These are phyloP conservation scores for Leucophenga varia DNA, from an alignment of 1,140 invertebrate species.

Conservation along the genomic window DNA sequence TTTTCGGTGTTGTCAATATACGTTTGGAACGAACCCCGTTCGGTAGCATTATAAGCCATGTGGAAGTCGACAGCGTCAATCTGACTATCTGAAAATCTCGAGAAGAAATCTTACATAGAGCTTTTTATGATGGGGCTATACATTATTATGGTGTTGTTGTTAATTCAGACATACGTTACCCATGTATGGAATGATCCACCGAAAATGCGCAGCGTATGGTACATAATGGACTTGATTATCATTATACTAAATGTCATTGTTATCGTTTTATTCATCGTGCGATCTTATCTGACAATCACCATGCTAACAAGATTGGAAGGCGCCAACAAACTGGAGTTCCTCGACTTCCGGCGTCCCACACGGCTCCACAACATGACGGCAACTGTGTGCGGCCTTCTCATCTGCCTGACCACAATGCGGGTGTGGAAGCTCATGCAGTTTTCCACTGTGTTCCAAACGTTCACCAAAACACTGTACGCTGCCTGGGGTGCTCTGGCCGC, in stretches of 20 bases:
- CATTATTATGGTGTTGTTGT: conserved; percentile 5
- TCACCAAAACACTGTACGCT: conserved; percentile 6
- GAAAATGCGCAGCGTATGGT: conserved; percentile 5
- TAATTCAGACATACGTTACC: conserved; percentile 1
- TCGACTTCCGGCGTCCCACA: conserved; percentile 8
- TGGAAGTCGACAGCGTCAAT: conserved; percentile 1
- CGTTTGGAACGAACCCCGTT: conserved; percentile 15
- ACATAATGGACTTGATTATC: conserved; percentile 7
- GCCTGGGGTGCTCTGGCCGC: neutral
- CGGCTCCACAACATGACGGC: neutral
- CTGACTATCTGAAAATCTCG: conserved; percentile 7
- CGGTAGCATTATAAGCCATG: neutral
- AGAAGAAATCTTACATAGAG: neutral
- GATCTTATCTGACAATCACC: neutral
- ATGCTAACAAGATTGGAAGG: conserved; percentile 1
- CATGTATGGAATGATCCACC: neutral
- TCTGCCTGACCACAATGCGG: conserved; percentile 7
- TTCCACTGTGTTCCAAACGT: conserved; percentile 11
- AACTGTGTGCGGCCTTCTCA: conserved; percentile 1
- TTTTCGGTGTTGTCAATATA: conserved; percentile 11
- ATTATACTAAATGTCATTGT: conserved; percentile 3
- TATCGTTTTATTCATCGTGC: conserved; percentile 1
- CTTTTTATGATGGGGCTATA: conserved; percentile 4
- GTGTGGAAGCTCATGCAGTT: conserved; percentile 17
- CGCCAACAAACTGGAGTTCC: conserved; percentile 9